Base-by-base conservation (phyloP, 2,113 vertebrate species). In the Zosterops japonicus region DNA sequence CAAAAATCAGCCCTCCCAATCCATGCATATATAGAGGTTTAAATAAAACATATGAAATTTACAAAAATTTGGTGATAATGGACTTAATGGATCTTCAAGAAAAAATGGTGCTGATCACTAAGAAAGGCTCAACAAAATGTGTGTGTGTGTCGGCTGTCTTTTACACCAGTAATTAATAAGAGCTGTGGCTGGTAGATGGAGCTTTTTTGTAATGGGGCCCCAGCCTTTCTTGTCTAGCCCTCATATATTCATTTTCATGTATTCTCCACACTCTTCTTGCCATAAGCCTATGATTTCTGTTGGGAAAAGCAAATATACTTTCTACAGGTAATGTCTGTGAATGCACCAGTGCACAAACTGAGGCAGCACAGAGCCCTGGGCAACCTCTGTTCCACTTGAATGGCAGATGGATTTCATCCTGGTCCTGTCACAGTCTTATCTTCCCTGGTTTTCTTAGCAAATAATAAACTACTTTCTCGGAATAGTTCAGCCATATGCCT, bases 141-240 rank as follows among this genome's bases (percentile, higher is more conserved):
- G 1, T 1, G 0, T 20, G 8, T 29, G 1, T 56, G 11, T 27
- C 57, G 70, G 15, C 4, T 8, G 3, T 35, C 19, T 75, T 74
- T 61, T 55, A 47, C 21, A 41, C 16, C 8, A 27, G 31, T 49
- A 71, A 35, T 59, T 87, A 68, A 7, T 41, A 79, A 52, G 24
- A 85, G 4, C 10, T 84, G 21, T 42, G 29, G 11, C 12, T 85
- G 27, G 11, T 41, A 67, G 22, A 18, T 10, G 6, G 36, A 50
- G 5, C 0, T 33, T 50, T 64, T 90, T 55, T 64, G 6, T 71
- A 64, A 53, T 14, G 29, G 7, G 1, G 2, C 5, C 14, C 11
- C 3, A 22, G 22, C 8, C 17, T 46, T 65, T 25, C 23, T 64
- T 52, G 35, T 24, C 33, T 55, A 24, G 10, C 5, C 56, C 56